Conservation (phyloP, 2,797 vertebrate species). For the Dendrocincla fuliginosa region DNA sequence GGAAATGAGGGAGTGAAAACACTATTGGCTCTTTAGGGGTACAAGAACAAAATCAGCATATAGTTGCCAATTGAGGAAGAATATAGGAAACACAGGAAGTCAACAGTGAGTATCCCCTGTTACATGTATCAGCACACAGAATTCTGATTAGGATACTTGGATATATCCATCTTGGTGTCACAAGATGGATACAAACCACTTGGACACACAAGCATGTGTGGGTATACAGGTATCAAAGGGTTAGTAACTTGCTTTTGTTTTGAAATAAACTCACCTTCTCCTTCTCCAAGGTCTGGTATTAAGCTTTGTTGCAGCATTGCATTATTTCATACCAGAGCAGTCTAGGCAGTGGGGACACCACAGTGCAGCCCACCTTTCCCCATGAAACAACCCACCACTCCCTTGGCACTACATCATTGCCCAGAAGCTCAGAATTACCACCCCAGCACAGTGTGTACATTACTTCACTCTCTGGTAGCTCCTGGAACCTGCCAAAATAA, state of each 20-base stretch:
- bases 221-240: not conserved
- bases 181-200: not conserved
- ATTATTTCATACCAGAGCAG: not conserved
- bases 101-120: not conserved
- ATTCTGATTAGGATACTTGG: not conserved
- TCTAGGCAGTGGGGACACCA: not conserved
- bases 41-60: not conserved
- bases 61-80: accelerated
- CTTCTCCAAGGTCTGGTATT: not conserved
- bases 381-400: not conserved
- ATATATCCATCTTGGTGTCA: not conserved
- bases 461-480: not conserved
- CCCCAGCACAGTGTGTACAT: not conserved
- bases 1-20: not conserved
- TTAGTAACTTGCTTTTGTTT: not conserved
- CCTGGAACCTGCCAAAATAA: not conserved
- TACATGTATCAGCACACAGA: accelerated
- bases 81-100: accelerated
- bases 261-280: not conserved
- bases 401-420: not conserved
- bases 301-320: not conserved
- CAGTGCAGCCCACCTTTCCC: not conserved
- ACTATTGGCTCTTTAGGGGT: not conserved
- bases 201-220: not conserved
- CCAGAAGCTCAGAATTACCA: not conserved